phyloP scores from a whole-genome alignment of 2,797 vertebrate genomes.

The Eutrigla gurnardus region DNA sequence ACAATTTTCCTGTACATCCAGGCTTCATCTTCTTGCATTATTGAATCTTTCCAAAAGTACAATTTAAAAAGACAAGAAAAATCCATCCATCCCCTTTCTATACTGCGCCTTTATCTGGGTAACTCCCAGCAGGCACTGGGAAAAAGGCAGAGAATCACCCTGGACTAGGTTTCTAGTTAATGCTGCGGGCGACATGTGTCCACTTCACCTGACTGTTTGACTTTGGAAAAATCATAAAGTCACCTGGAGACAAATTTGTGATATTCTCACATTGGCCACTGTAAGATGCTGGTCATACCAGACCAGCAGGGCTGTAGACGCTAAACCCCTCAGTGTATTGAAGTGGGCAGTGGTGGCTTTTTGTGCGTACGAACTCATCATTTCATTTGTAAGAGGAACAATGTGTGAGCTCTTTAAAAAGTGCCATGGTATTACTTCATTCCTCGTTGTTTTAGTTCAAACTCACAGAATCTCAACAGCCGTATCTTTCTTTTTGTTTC shows the following conservation, averaged over 20 bases:
- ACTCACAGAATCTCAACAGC: neutral
- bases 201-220: constrained; percentile 1
- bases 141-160: neutral
- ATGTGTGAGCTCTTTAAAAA: constrained; percentile 4
- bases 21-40: constrained; percentile 30
- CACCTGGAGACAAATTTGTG: no score
- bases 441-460: neutral
- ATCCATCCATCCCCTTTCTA: constrained; percentile 19
- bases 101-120: neutral
- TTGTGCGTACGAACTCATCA: constrained; percentile 1
- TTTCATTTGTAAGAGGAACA: neutral
- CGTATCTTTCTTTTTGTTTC: neutral
- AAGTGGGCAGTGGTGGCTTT: neutral
- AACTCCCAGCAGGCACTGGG: constrained; percentile 4
- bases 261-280: neutral
- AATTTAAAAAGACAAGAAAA: constrained; percentile 25
- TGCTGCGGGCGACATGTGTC: neutral
- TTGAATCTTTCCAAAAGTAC: constrained; percentile 34
- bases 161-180: neutral
- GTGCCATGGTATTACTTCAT: neutral
- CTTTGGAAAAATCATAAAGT: constrained; percentile 5
- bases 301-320: neutral
- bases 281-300: constrained; percentile 4
- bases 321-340: neutral
- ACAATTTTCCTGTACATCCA: constrained; percentile 11